These are phyloP conservation scores for Drosophila bunnanda DNA, from an alignment of 2,888 invertebrate species.

Conservation along the genomic window DNA sequence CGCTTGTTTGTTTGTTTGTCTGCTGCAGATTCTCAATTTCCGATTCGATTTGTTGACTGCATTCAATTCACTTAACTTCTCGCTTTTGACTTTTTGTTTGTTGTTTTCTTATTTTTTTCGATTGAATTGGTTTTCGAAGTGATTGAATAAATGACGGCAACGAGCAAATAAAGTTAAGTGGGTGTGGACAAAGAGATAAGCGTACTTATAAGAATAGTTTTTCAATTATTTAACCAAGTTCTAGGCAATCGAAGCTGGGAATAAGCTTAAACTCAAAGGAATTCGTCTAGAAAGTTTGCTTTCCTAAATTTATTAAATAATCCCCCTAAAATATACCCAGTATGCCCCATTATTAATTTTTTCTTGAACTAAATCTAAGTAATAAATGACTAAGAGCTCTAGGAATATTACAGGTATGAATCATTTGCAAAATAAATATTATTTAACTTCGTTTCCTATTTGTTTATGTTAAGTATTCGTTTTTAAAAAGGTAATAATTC, in stretches of 20 bases:
- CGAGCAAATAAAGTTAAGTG: conserved; percentile 17
- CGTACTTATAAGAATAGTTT: neutral
- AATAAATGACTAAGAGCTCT: rapidly evolving
- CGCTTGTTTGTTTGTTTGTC: conserved; percentile 11
- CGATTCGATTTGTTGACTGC: conserved; percentile 74
- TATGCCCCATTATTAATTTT: neutral
- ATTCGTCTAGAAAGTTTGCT: too few relatives aligned
- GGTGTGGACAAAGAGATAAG: neutral
- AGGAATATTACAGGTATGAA: too few relatives aligned
- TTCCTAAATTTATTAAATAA: neutral
- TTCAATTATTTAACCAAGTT: neutral
- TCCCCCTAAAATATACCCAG: too few relatives aligned
- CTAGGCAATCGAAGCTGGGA: too few relatives aligned
- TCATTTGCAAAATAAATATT: neutral
- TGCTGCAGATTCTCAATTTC: conserved; percentile 65
- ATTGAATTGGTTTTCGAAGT: conserved; percentile 33
- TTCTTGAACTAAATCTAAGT: neutral
- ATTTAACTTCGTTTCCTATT: neutral
- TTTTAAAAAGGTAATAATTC: neutral
- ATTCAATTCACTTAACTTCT: conserved; percentile 44
- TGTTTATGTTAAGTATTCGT: neutral
- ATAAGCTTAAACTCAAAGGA: too few relatives aligned
- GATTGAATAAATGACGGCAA: conserved; percentile 24
- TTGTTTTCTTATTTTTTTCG: conserved; percentile 9
- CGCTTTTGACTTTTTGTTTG: conserved; percentile 36